A percentile compares a stretch with the other conserved stretches of the same genome.
Evolutionary conservation across 2,113 vertebrate species (phyloP).

Genomic region (Silurus glanis): DNA sequence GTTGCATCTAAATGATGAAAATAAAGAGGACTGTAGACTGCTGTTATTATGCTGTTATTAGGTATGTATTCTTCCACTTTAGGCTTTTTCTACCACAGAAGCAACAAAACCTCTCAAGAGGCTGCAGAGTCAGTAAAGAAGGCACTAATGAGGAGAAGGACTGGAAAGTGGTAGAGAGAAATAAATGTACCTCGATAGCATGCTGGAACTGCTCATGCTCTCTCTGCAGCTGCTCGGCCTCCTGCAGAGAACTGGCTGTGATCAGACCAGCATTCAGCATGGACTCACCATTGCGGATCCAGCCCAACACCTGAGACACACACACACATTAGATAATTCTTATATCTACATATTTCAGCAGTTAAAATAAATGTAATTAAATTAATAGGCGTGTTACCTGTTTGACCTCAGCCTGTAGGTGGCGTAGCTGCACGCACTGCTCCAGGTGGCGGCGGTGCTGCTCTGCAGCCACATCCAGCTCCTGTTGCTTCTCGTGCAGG

Average conservation of each 20-base stretch:
- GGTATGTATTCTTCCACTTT: not conserved
- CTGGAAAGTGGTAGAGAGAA: not conserved
- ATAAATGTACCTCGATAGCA: conserved; percentile 88
- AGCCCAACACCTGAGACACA: conserved; percentile 87
- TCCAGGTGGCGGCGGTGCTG: conserved; percentile 95
- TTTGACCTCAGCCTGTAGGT: conserved; percentile 97
- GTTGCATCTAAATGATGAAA: not conserved
- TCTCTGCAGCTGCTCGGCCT: conserved; percentile 94
- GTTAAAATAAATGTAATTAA: not conserved
- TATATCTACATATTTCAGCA: not conserved
- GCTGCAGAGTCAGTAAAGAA: not conserved
- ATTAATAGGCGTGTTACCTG: conserved; percentile 76
- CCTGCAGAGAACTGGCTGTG: conserved; percentile 95
- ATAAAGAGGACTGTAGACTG: not conserved
- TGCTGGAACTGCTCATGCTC: conserved; percentile 99
- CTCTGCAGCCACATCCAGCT: conserved; percentile 88
- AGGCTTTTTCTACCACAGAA: not conserved
- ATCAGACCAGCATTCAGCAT: conserved; percentile 97
- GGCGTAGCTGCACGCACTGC: conserved; percentile 95
- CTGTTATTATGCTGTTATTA: not conserved
- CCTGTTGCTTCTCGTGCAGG: conserved; percentile 97
- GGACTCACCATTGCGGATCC: conserved; percentile 98
- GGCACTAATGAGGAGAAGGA: not conserved
- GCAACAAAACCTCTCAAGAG: not conserved
- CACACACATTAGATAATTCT: not conserved